Evolutionary conservation across 1,140 invertebrate genomes (phyloP), one percentile per base, ranked within the genome.

Genomic region (Brachionus plicatilis): DNA sequence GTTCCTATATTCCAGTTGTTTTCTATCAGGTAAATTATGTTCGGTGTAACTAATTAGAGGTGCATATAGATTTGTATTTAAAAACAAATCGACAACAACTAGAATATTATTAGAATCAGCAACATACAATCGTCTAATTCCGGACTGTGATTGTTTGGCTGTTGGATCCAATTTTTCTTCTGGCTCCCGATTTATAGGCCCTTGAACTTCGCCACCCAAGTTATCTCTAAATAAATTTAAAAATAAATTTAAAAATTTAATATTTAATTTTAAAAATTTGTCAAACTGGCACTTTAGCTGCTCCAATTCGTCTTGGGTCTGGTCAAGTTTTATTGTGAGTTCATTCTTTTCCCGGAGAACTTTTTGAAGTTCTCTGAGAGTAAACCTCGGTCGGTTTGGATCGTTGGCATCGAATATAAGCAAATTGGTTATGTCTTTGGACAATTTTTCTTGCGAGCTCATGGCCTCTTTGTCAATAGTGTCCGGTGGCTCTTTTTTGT

Each of bases 111-210:
- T 70, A 83, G 37, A 68, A 66, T 70, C 37, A 24, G 78, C 14
- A 85, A 93, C 94, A 93, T 92, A 97, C 95, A 97, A 95, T 93
- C 95, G 95, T 86, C 95, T 92, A 87, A 97, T 96, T 43, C 95
- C 94, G 84, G 94, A 95, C 89, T 94, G 93, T 12, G 92, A 92
- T 86, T 92, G 91, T 87, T 93, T 93, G 2, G n/a, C 85, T 4
- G 85, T 85, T 17, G 90, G 90, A 85, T 88, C 87, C 2, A 91
- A 93, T 85, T 97, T 97, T 90, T 99, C 96, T 86, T 96, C 94
- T 14, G 96, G 96, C 89, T 99, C 96, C 84, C 93, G 94, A 78
- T 96, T 96, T 86, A 98, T 92, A 29, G 96, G 96, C 14, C 96
- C 96, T 90, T 98, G 95, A 2, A 98, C 96, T 27, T 80, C 60